These are phyloP conservation scores for Hyperopisus bebe DNA, from an alignment of 2,113 vertebrate species.

Conservation along the genomic window DNA sequence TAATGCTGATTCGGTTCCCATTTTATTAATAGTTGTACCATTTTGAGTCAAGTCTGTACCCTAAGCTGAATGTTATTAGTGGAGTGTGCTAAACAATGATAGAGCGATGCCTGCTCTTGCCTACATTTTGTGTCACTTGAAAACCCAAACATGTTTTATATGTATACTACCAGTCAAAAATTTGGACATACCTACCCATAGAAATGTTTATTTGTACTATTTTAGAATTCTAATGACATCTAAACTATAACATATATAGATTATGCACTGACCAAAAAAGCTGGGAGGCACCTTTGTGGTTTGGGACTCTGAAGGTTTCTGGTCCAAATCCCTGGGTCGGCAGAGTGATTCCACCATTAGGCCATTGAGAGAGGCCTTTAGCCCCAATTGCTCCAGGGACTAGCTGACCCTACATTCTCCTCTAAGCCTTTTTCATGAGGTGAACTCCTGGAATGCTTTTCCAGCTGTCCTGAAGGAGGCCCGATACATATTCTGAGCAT, in stretches of 20 bases:
- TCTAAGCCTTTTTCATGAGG: not conserved
- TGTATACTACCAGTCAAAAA: not conserved
- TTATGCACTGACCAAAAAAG: not conserved
- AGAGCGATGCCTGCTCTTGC: not conserved
- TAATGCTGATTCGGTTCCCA: not conserved
- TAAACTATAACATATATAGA: not conserved
- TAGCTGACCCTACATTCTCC: not conserved
- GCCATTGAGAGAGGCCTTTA: not conserved
- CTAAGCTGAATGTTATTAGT: not conserved
- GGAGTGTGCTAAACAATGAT: not conserved
- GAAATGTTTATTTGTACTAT: not conserved
- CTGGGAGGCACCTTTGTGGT: not conserved
- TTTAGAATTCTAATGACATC: not conserved
- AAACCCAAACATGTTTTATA: not conserved
- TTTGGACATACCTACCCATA: not conserved
- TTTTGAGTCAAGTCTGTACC: not conserved
- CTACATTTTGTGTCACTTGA: not conserved
- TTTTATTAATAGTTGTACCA: not conserved
- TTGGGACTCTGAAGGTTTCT: not conserved
- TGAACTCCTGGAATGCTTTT: not conserved
- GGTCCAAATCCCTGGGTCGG: not conserved
- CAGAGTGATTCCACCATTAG: not conserved
- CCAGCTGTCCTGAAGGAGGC: not conserved
- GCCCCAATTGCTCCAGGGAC: not conserved
- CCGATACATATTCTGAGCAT: not conserved